Evolutionary conservation across 2,888 invertebrate genomes (phyloP).

Genomic region (Tryphoninae sp.): DNA sequence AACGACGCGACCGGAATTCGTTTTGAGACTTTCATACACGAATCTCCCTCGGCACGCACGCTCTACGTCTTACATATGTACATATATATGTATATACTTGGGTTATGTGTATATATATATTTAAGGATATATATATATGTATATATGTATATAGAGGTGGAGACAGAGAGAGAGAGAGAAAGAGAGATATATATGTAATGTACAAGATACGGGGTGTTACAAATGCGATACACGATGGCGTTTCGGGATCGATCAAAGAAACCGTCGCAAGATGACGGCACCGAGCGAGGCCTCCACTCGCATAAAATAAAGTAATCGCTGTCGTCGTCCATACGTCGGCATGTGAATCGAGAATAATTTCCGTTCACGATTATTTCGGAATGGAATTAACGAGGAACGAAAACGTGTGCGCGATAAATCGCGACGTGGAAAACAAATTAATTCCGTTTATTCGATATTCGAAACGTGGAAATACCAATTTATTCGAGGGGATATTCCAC

Average conservation of each 20-base stretch:
- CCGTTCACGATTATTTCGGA: too few relatives aligned
- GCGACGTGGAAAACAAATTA: too few relatives aligned
- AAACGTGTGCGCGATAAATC: too few relatives aligned
- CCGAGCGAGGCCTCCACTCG: not conserved
- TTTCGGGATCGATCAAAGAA: slow-evolving; percentile 56
- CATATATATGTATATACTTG: slow-evolving; percentile 11
- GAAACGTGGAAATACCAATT: too few relatives aligned
- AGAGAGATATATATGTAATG: not conserved
- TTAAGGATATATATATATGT: not conserved
- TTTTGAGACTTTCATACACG: slow-evolving; percentile 64
- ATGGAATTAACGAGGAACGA: too few relatives aligned
- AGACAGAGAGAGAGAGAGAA: not conserved
- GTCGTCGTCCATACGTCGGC: not conserved
- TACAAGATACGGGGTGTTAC: slow-evolving; percentile 46
- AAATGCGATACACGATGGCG: slow-evolving; percentile 49
- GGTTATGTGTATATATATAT: slow-evolving; percentile 8
- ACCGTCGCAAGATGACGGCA: slow-evolving; percentile 13
- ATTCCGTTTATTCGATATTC: too few relatives aligned
- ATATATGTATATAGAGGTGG: slow-evolving; percentile 1
- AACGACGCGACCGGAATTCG: slow-evolving; percentile 70
- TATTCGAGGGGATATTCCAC: too few relatives aligned
- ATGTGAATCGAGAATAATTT: not conserved
- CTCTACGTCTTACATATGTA: slow-evolving; percentile 20
- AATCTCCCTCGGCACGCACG: slow-evolving; percentile 62
- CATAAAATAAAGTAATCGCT: too few relatives aligned